phyloP scores from a whole-genome alignment of 2,888 invertebrate genomes.

The Neoitamus cyanurus region DNA sequence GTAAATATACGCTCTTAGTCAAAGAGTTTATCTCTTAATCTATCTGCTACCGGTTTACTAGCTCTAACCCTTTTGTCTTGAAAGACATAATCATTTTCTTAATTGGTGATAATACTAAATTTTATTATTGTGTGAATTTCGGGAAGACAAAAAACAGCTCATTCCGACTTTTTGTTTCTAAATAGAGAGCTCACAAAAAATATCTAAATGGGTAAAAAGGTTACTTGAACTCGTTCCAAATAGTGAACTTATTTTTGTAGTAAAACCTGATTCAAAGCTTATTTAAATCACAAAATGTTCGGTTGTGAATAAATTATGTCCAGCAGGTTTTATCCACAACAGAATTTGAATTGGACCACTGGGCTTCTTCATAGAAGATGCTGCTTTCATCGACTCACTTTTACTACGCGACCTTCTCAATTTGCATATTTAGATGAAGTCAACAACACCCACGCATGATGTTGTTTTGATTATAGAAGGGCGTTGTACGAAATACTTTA shows the following conservation, averaged over 20 bases:
- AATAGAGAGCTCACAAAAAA: background rate
- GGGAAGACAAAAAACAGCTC: background rate
- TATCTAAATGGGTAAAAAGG: background rate
- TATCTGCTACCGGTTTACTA: background rate
- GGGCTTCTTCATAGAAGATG: no score
- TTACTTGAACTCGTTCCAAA: background rate
- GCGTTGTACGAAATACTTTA: background rate
- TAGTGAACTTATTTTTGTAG: background rate
- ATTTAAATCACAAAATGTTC: no score
- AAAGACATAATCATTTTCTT: background rate
- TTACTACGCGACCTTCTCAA: background rate
- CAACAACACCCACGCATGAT: background rate
- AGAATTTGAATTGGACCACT: background rate
- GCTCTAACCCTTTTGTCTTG: background rate
- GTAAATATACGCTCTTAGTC: background rate
- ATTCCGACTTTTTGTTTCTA: background rate
- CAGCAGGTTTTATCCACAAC: background rate
- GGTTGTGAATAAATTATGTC: background rate
- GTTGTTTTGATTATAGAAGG: background rate
- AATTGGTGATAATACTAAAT: background rate
- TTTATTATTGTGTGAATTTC: background rate
- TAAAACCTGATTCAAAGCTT: background rate
- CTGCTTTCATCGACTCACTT: background rate
- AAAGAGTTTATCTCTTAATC: background rate
- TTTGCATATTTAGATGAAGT: background rate